Evolutionary conservation across 2,888 invertebrate species (phyloP).

Genomic region (Leptopilina myrica): DNA sequence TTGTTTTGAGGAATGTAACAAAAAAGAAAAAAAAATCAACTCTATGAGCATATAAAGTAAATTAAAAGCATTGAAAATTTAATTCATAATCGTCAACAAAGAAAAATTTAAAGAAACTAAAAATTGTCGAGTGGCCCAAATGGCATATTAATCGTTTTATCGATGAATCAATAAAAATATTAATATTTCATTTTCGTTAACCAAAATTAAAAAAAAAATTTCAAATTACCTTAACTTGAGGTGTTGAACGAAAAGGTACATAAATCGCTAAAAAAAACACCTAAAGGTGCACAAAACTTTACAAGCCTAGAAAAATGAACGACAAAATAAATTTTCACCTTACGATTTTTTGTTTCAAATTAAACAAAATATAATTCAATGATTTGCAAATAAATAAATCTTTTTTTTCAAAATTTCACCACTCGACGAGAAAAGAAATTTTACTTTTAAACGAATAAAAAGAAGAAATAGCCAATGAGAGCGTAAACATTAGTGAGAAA

Average conservation of each 20-base stretch:
- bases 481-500: slow-evolving; percentile 46
- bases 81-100: slow-evolving; percentile 52
- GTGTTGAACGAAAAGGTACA: too few species aligned
- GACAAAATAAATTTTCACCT: too few species aligned
- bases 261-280: too few species aligned
- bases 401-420: neutral
- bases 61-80: slow-evolving; percentile 59
- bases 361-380: neutral
- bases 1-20: slow-evolving; percentile 59
- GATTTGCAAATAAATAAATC: neutral
- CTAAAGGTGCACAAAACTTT: neutral
- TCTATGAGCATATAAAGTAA: slow-evolving; percentile 55
- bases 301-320: neutral
- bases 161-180: neutral
- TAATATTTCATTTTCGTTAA: too few species aligned
- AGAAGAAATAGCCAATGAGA: slow-evolving; percentile 43
- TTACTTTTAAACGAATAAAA: neutral
- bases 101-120: slow-evolving; percentile 50
- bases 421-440: neutral
- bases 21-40: slow-evolving; percentile 65
- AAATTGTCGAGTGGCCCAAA: slow-evolving; percentile 64
- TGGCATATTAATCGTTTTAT: slow-evolving; percentile 37
- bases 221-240: too few species aligned
- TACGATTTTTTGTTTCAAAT: neutral
- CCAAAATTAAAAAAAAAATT: too few species aligned